phyloP scores from a whole-genome alignment of 2,797 vertebrate genomes.

The Galaxias olidus region DNA sequence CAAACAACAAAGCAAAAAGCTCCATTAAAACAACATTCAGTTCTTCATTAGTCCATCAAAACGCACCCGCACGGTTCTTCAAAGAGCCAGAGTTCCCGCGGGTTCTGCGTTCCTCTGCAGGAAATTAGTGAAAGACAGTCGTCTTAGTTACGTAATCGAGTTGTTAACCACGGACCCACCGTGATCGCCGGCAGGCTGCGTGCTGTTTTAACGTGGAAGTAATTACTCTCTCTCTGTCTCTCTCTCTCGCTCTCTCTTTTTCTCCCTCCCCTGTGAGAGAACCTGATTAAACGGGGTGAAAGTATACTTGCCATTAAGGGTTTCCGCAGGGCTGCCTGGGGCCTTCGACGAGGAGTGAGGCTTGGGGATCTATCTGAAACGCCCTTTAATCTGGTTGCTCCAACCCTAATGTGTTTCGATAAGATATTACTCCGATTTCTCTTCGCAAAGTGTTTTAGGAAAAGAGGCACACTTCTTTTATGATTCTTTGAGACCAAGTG shows the following conservation, averaged over 20 bases:
- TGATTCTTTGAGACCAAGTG: conserved; percentile 19
- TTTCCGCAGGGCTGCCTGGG: conserved; percentile 36
- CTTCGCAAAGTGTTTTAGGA: conserved; percentile 38
- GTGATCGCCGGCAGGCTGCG: conserved; percentile 44
- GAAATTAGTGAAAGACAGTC: conserved; percentile 42
- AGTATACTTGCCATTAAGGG: conserved; percentile 54
- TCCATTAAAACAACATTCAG: conserved; percentile 48
- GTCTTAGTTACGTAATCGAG: conserved; percentile 54
- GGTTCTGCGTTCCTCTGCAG: conserved; percentile 35
- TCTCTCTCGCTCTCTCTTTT: neutral
- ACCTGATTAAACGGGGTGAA: conserved; percentile 59
- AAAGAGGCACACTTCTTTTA: conserved; percentile 39
- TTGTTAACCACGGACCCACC: conserved; percentile 51
- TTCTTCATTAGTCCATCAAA: conserved; percentile 39
- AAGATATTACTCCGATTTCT: conserved; percentile 44
- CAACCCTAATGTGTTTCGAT: conserved; percentile 47
- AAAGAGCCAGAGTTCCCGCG: conserved; percentile 35
- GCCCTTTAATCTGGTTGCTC: conserved; percentile 20
- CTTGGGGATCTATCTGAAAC: conserved; percentile 43
- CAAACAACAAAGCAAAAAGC: neutral
- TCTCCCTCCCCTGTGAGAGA: conserved; percentile 45
- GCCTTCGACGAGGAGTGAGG: conserved; percentile 36
- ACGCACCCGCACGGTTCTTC: conserved; percentile 41
- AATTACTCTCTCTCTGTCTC: conserved; percentile 54
- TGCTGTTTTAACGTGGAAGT: conserved; percentile 70